A percentile compares a stretch with the other conserved stretches of the same genome.
These are phyloP conservation scores for Taxidea taxus DNA, from an alignment of 2,113 vertebrate genomes.

Conservation along the genomic window DNA sequence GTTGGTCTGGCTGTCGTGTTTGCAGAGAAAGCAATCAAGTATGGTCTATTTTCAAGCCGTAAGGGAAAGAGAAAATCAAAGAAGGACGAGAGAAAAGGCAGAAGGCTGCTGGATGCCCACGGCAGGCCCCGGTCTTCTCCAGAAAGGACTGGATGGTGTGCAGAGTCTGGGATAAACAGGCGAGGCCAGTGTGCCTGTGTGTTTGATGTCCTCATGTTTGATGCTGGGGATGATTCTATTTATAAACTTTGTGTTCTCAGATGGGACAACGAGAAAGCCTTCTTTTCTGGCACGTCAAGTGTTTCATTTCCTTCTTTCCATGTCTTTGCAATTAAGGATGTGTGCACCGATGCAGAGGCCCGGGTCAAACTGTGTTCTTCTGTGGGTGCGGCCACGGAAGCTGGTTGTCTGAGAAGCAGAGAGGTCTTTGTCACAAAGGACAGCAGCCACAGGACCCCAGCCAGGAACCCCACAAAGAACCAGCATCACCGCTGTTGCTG, in stretches of 20 bases:
- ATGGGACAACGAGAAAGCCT: conserved; percentile 51
- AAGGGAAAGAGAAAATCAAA: not conserved
- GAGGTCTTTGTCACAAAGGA: not conserved
- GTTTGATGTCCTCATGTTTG: conserved; percentile 50
- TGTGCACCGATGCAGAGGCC: not conserved
- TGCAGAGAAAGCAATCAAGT: not conserved
- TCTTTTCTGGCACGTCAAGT: conserved; percentile 56
- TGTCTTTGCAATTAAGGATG: conserved; percentile 61
- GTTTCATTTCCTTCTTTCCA: conserved; percentile 72
- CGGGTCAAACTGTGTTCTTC: fast-evolving
- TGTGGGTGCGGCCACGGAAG: not conserved
- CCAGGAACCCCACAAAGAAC: not conserved
- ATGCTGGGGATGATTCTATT: conserved; percentile 68
- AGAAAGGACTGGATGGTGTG: conserved; percentile 9
- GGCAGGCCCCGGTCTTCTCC: conserved; percentile 7
- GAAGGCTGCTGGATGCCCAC: fast-evolving
- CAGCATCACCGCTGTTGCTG: fast-evolving
- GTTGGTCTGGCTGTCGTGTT: not conserved
- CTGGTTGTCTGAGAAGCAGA: conserved; percentile 8
- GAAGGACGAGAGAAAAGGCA: fast-evolving
- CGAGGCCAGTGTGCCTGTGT: conserved; percentile 49
- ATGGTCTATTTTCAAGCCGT: not conserved
- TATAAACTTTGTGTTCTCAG: conserved; percentile 67
- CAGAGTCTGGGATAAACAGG: conserved; percentile 56
- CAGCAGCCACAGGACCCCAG: not conserved